phyloP scores from a whole-genome alignment of 2,797 vertebrate species.

The Microhierax caerulescens region DNA sequence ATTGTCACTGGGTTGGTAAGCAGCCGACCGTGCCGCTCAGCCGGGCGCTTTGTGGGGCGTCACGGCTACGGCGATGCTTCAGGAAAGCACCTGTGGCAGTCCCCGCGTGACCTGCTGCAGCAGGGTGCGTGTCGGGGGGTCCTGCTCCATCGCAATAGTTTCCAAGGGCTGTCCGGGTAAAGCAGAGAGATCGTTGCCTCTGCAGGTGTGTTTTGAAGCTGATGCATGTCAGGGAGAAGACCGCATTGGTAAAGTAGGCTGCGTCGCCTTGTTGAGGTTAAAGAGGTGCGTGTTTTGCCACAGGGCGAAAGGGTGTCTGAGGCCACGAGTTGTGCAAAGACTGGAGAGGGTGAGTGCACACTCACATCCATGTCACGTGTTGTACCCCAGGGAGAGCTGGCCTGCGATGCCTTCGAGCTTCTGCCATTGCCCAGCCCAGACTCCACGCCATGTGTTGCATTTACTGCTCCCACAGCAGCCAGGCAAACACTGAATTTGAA shows the following conservation, averaged over 20 bases:
- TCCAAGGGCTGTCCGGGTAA: not conserved
- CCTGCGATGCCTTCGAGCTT: rapidly evolving
- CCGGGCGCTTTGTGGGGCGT: rapidly evolving
- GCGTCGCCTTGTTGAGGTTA: rapidly evolving
- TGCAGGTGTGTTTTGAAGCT: not conserved
- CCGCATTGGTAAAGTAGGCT: not conserved
- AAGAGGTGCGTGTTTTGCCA: rapidly evolving
- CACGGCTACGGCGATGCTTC: rapidly evolving
- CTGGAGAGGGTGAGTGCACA: rapidly evolving
- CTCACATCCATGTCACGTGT: rapidly evolving
- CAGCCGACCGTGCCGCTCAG: not conserved
- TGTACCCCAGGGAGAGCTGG: not conserved
- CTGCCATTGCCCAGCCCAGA: not conserved
- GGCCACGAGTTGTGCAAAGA: not conserved
- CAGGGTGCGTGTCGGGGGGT: too few species aligned
- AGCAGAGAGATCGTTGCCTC: not conserved
- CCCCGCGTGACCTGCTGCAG: not conserved
- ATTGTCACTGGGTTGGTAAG: not conserved
- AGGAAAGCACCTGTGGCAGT: not conserved
- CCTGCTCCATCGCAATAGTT: not conserved
- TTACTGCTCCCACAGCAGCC: not conserved
- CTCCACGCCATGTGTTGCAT: rapidly evolving
- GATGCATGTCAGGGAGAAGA: not conserved
- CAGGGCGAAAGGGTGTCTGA: not conserved
- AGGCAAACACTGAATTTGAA: too few species aligned